Conservation (phyloP, 1,140 invertebrate genomes). For the Brachionus angularis region DNA sequence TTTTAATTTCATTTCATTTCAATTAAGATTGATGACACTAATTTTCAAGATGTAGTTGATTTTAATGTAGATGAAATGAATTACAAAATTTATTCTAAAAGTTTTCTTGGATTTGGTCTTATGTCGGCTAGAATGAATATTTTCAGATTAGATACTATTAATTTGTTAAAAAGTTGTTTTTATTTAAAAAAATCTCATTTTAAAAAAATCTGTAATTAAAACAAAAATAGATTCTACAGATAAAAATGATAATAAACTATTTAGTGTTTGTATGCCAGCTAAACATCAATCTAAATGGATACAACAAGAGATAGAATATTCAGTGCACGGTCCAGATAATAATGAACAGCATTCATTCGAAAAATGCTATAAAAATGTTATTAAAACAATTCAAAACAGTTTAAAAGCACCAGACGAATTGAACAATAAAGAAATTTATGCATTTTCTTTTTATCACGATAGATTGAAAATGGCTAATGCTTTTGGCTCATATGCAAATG, state of each 20-base stretch:
- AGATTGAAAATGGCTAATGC: conserved; percentile 74
- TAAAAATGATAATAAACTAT: neutral
- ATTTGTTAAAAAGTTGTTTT: neutral
- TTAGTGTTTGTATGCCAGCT: neutral
- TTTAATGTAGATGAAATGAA: neutral
- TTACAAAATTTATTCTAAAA: conserved; percentile 32
- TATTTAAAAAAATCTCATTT: neutral
- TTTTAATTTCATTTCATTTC: too few relatives aligned
- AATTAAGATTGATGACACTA: neutral
- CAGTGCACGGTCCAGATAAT: neutral
- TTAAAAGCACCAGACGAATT: conserved; percentile 56
- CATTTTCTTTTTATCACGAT: conserved; percentile 89
- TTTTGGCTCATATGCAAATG: conserved; percentile 61
- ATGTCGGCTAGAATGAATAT: conserved; percentile 32
- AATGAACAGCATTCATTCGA: neutral
- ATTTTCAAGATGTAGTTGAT: neutral
- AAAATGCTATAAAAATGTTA: conserved; percentile 63
- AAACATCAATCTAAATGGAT: neutral
- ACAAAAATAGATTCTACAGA: too few relatives aligned
- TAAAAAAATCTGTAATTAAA: too few relatives aligned
- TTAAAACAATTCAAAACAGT: conserved; percentile 56
- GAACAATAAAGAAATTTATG: conserved; percentile 66
- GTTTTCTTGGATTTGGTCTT: conserved; percentile 41
- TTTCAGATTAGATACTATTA: neutral
- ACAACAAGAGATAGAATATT: conserved; percentile 12